phyloP scores from a whole-genome alignment of 2,888 invertebrate species.

The Xestia ashworthii region DNA sequence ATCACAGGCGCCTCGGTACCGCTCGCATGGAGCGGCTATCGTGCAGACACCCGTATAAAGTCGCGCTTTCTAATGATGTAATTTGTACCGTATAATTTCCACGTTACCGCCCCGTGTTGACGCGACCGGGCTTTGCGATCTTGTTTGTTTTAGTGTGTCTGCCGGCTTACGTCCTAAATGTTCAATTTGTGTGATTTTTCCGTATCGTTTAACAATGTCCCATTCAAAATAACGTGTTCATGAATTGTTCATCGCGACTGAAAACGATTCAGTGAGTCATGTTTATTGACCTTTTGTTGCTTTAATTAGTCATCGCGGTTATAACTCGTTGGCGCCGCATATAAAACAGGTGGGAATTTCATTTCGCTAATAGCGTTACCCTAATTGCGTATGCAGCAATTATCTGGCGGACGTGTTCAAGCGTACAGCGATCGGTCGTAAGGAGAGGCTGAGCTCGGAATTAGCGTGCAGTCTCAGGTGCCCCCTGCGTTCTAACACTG shows the following conservation, averaged over 20 bases:
- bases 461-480: constrained; percentile 79
- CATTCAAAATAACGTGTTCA: constrained; percentile 71
- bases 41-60: constrained; percentile 74
- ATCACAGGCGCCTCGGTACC: constrained; percentile 27
- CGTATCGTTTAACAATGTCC: constrained; percentile 69
- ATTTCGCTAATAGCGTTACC: constrained; percentile 77
- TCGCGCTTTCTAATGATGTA: constrained; percentile 82
- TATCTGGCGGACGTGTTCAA: constrained; percentile 80
- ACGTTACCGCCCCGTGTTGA: constrained; percentile 78
- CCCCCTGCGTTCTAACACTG: constrained; percentile 64
- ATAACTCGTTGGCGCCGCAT: constrained; percentile 61
- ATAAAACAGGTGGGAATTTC: constrained; percentile 66
- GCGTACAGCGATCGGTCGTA: constrained; percentile 76
- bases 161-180: constrained; percentile 64
- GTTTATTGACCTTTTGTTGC: constrained; percentile 82
- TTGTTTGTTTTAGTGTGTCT: constrained; percentile 73
- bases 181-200: constrained; percentile 71
- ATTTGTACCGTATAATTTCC: constrained; percentile 85
- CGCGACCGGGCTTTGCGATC: constrained; percentile 65
- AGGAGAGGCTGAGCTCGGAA: constrained; percentile 74
- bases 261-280: constrained; percentile 77
- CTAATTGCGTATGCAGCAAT: constrained; percentile 84
- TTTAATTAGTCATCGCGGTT: constrained; percentile 80
- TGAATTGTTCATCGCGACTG: constrained; percentile 75
- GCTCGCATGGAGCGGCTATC: constrained; percentile 52